Base-by-base conservation (phyloP, 1,140 invertebrate species). In the Bombyx mori region DNA sequence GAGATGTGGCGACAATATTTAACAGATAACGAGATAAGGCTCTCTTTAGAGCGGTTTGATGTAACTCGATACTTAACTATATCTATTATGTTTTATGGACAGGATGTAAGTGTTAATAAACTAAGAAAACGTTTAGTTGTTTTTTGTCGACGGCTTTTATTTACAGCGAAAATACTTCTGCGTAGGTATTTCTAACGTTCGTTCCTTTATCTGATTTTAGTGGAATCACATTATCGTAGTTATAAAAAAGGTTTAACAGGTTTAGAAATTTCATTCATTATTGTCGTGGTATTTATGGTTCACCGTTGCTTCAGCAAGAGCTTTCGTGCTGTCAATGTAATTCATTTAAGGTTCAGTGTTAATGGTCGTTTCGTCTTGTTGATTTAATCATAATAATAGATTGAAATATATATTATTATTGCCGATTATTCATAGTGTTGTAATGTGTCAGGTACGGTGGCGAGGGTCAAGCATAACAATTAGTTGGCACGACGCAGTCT, bases 21-120 rank as follows among this genome's bases (percentile, higher is more conserved):
- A 70, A 74, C 65, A 77, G 81, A 84, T 82, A 73, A 62, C 61
- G 60, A 77, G 83, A 84, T 86, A 86, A 82, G 71, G 58, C 60
- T 68, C 71, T 69, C 73, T 76, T 65, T 79, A 79, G 69, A 79
- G 68, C 66, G 65, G 72, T 72, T 77, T 75, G 72, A 75, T 77
- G 80, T 83, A 83, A 86, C 73, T 75, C 72, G 82, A 86, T 70
- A 68, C 77, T 73, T 65, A 62, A 75, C 67, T 64, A 69, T 61
- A 45, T 65, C 63, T 68, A 79, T 79, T 66, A 79, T 82, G 78
- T 78, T 82, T 73, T 74, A 80, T 80, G 68, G 71, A 55, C 54
- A 61, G 59, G 48, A 61, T 64, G 52, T 62, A 44, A 54, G 44
- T n/a, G 35, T 59, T 55, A 63, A 60, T 50, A 57, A 58, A 62